Percentiles rank a stretch among this genome's conserved stretches.
Conservation (phyloP, 2,888 invertebrate species). For the Cheilosia vernalis region DNA sequence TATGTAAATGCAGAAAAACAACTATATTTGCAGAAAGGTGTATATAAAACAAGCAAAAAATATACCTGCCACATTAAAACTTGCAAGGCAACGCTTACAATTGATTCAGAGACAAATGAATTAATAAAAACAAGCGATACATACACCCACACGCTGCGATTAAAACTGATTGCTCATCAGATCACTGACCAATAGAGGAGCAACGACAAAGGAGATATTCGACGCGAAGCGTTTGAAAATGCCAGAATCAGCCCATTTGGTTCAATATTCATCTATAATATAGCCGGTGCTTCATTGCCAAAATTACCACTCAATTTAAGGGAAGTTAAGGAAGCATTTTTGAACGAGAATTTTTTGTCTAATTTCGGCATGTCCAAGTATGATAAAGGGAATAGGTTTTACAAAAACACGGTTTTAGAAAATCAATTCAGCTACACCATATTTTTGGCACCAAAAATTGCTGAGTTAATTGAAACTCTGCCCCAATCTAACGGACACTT, state of each 20-base stretch:
- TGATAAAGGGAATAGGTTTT: no score
- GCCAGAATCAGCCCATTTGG: slow-evolving; percentile 18
- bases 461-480: no score
- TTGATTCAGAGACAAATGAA: slow-evolving; percentile 2
- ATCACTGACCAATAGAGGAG: slow-evolving; percentile 6
- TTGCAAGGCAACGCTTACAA: not conserved
- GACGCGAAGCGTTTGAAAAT: slow-evolving; percentile 16
- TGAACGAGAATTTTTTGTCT: no score
- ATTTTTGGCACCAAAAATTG: no score
- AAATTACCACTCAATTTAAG: slow-evolving; percentile 8
- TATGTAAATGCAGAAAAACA: slow-evolving; percentile 14
- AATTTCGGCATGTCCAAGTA: no score
- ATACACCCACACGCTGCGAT: not conserved
- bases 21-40: slow-evolving; percentile 14
- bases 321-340: no score
- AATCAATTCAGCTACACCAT: no score
- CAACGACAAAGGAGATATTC: slow-evolving; percentile 5
- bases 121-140: slow-evolving; percentile 7
- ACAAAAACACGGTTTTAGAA: no score
- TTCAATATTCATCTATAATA: slow-evolving; percentile 1
- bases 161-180: slow-evolving; percentile 6
- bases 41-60: not conserved
- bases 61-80: slow-evolving; percentile 7
- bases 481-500: no score
- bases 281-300: slow-evolving; percentile 12